These are phyloP conservation scores for Tillus elongatus DNA, from an alignment of 2,888 invertebrate genomes.

Conservation along the genomic window DNA sequence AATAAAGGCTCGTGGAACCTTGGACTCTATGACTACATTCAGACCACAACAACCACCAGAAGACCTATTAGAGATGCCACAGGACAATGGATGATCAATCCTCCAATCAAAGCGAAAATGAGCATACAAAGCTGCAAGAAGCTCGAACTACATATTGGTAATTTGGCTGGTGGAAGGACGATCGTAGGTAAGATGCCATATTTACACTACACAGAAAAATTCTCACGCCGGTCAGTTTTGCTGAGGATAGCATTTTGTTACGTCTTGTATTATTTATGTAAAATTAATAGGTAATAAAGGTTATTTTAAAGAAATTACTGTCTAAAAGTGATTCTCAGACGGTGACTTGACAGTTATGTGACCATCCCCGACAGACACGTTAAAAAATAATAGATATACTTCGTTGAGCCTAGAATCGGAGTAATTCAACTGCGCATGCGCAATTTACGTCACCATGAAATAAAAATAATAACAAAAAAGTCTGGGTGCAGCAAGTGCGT, in stretches of 20 bases:
- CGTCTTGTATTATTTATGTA: conserved; percentile 7
- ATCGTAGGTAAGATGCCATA: conserved; percentile 48
- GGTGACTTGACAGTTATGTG: too few relatives aligned
- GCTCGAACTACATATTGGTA: conserved; percentile 67
- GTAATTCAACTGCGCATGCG: too few relatives aligned
- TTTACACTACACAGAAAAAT: too few relatives aligned
- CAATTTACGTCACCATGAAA: too few relatives aligned
- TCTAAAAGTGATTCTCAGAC: too few relatives aligned
- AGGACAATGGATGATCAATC: conserved; percentile 28
- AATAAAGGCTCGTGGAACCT: conserved; percentile 68
- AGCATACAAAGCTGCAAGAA: conserved; percentile 67
- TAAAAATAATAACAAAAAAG: too few relatives aligned
- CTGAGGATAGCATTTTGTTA: conserved; percentile 6
- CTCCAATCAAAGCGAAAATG: conserved; percentile 54
- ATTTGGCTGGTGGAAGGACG: conserved; percentile 58
- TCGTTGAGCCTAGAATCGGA: too few relatives aligned
- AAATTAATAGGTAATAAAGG: not conserved
- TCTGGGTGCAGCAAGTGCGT: too few relatives aligned
- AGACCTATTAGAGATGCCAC: conserved; percentile 41
- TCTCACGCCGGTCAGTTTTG: too few relatives aligned
- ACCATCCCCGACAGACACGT: too few relatives aligned
- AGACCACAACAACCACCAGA: conserved; percentile 56
- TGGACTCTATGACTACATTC: conserved; percentile 57
- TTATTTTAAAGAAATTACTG: too few relatives aligned
- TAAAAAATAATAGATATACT: too few relatives aligned